Conservation (phyloP, 2,888 invertebrate genomes). For the Tridacna crocea region DNA sequence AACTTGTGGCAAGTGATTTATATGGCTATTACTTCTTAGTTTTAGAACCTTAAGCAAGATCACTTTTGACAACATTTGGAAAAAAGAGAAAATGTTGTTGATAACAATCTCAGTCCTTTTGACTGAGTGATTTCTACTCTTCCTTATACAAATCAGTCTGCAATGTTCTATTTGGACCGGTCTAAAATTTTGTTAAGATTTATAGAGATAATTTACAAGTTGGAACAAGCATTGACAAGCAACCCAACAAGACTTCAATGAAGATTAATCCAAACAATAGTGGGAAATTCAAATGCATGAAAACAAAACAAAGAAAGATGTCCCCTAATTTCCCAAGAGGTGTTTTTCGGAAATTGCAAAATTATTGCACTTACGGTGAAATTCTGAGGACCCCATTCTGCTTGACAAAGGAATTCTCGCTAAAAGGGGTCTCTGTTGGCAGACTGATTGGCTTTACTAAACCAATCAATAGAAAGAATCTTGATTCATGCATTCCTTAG, state of each 20-base stretch:
- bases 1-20: too few relatives aligned
- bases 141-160: too few relatives aligned
- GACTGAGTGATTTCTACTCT: too few relatives aligned
- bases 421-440: background rate
- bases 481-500: background rate
- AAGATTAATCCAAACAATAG: background rate
- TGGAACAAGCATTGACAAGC: too few relatives aligned
- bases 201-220: too few relatives aligned
- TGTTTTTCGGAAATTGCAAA: slow-evolving; percentile 10
- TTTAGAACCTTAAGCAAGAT: too few relatives aligned
- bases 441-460: slow-evolving; percentile 1
- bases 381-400: background rate
- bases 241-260: background rate
- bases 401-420: slow-evolving; percentile 3
- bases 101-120: too few relatives aligned
- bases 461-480: slow-evolving; percentile 7
- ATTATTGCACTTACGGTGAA: slow-evolving; percentile 15
- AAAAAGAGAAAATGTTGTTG: too few relatives aligned
- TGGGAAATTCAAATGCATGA: background rate
- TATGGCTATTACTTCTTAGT: too few relatives aligned
- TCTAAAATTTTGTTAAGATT: too few relatives aligned
- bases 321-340: slow-evolving; percentile 24
- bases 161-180: too few relatives aligned
- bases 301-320: slow-evolving; percentile 27
- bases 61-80: too few relatives aligned